Conservation (phyloP, 2,797 vertebrate genomes). For the Peromyscus nudipes region DNA sequence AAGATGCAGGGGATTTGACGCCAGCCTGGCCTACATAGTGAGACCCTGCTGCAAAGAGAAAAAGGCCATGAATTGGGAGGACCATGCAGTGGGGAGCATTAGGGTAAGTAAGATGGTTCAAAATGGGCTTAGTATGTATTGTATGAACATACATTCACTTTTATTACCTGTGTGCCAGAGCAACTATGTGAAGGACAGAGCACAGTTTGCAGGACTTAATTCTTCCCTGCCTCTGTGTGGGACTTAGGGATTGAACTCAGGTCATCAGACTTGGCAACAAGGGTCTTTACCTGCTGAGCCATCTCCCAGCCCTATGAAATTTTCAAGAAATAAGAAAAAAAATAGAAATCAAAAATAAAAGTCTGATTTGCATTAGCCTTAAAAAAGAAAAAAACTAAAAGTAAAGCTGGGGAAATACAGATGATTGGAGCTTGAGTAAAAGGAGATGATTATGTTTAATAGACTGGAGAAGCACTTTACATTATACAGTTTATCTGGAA, state of each 20-base stretch:
- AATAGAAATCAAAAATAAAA: not conserved
- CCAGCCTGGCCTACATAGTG: not conserved
- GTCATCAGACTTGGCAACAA: not conserved
- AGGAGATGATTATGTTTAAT: slow-evolving; percentile 1
- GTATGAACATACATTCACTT: not conserved
- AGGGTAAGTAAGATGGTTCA: not conserved
- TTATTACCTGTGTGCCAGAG: not conserved
- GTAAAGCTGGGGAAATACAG: not conserved
- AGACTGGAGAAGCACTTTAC: slow-evolving; percentile 39
- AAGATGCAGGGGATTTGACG: not conserved
- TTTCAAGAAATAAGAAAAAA: not conserved
- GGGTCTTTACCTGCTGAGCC: not conserved
- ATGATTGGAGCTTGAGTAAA: slow-evolving; percentile 4
- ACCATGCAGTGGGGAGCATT: not conserved
- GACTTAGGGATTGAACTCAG: not conserved
- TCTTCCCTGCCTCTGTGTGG: not conserved
- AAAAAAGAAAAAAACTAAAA: not conserved
- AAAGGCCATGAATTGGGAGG: not conserved
- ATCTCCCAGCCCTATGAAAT: not conserved
- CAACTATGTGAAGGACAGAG: not conserved
- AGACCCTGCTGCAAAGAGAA: not conserved
- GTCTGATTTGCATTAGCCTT: not conserved
- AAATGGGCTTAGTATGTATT: not conserved
- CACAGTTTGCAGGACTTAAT: not conserved
- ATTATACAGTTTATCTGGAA: slow-evolving; percentile 5